A percentile compares a stretch with the other conserved stretches of the same genome.
Conservation (phyloP, 2,113 vertebrate species). For the Caracal caracal region DNA sequence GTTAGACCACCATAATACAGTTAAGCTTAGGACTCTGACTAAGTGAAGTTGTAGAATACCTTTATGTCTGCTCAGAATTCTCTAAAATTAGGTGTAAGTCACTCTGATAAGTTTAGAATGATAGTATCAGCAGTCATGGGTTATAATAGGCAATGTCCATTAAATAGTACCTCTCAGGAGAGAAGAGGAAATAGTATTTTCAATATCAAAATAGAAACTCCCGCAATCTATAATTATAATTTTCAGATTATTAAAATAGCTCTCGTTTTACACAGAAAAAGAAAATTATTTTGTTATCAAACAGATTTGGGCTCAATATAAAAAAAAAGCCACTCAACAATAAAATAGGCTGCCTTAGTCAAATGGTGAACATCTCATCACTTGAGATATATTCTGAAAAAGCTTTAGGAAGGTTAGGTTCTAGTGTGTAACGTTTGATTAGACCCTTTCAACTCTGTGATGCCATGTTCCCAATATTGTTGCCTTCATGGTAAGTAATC, state of each 20-base stretch:
- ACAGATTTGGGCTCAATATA: neutral
- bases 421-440: neutral
- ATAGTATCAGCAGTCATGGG: neutral
- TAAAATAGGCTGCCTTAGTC: neutral
- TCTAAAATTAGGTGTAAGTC: neutral
- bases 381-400: neutral
- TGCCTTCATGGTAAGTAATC: neutral
- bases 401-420: neutral
- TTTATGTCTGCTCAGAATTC: slow-evolving; percentile 16
- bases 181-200: neutral
- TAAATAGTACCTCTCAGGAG: neutral
- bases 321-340: neutral
- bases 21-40: neutral
- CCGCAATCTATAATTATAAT: neutral
- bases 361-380: neutral
- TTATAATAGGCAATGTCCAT: slow-evolving; percentile 25
- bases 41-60: neutral
- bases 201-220: slow-evolving; percentile 34
- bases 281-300: neutral
- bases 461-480: neutral
- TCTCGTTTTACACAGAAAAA: neutral
- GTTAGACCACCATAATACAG: neutral
- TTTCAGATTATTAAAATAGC: slow-evolving; percentile 41
- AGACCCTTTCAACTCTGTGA: neutral
- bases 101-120: slow-evolving; percentile 27